Percentiles rank a stretch among this genome's conserved stretches.
Conservation (phyloP, 2,113 vertebrate species). For the Onychostruthus taczanowskii region DNA sequence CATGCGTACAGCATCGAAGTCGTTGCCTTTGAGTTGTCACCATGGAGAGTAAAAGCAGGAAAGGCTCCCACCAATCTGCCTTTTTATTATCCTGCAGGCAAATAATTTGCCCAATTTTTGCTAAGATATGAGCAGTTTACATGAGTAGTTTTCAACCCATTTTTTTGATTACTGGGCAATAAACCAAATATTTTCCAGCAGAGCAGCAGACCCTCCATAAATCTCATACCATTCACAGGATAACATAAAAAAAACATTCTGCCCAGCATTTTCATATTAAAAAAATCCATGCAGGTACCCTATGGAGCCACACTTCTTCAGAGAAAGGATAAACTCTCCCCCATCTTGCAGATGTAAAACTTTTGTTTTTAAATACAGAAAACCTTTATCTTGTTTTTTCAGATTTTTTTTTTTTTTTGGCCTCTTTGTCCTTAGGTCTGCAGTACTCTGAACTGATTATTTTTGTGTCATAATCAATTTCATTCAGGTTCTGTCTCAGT, state of each 20-base stretch:
- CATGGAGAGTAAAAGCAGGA: constrained; percentile 52
- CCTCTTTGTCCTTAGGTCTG: background rate
- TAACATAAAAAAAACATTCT: background rate
- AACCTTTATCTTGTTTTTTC: background rate
- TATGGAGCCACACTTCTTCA: background rate
- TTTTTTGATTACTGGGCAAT: background rate
- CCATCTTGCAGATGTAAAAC: background rate
- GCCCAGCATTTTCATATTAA: background rate
- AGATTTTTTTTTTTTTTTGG: background rate
- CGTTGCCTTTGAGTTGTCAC: constrained; percentile 8
- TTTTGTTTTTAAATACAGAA: background rate
- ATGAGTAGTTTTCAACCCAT: background rate
- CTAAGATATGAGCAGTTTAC: background rate
- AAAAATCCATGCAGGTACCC: background rate
- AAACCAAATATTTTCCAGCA: background rate
- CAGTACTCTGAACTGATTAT: background rate
- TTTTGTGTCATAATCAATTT: background rate
- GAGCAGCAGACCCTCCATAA: background rate
- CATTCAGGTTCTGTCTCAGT: background rate
- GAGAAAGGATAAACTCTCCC: background rate
- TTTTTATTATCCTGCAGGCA: constrained; percentile 21
- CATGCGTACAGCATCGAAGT: background rate
- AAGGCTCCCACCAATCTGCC: constrained; percentile 20
- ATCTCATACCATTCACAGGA: background rate
- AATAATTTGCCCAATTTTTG: background rate